These are phyloP conservation scores for Hyposmocoma kahamanoa DNA, from an alignment of 1,140 invertebrate genomes.

Conservation along the genomic window DNA sequence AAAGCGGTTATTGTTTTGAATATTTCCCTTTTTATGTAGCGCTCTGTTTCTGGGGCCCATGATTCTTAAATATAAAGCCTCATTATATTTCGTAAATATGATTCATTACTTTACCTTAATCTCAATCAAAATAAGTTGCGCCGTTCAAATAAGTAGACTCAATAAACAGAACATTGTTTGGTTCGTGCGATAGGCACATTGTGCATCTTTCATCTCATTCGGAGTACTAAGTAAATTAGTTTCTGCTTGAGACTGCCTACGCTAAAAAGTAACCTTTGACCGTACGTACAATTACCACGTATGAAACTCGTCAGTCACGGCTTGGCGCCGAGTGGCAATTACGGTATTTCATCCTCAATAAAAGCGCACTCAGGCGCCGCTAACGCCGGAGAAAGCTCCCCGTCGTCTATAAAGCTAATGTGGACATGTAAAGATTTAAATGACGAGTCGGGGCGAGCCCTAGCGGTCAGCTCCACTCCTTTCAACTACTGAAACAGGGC, in stretches of 20 bases:
- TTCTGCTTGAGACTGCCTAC: too few species aligned
- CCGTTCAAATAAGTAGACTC: too few species aligned
- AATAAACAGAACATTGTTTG: too few species aligned
- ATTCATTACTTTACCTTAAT: too few species aligned
- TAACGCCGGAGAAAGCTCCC: conserved; percentile 47
- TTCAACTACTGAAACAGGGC: too few species aligned
- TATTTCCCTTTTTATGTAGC: conserved; percentile 51
- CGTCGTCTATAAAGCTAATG: conserved; percentile 58
- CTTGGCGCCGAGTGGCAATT: conserved; percentile 56
- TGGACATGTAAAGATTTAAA: conserved; percentile 62
- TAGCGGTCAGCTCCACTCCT: too few species aligned
- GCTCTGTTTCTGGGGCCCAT: conserved; percentile 25
- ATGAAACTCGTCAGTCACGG: conserved; percentile 49
- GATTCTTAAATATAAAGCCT: conserved; percentile 18
- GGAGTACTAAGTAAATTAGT: too few species aligned
- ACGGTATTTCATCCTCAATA: conserved; percentile 64
- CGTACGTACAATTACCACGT: conserved; percentile 42
- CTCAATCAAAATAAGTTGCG: too few species aligned
- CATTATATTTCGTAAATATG: conserved; percentile 17
- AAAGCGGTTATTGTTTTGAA: conserved; percentile 69
- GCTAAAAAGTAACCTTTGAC: not conserved
- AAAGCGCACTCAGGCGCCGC: conserved; percentile 58
- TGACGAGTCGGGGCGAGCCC: conserved; percentile 27
- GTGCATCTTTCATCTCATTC: too few species aligned
- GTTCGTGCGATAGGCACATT: too few species aligned